Conservation (phyloP, 2,888 invertebrate species). For the Caenorhabditis sp. region DNA sequence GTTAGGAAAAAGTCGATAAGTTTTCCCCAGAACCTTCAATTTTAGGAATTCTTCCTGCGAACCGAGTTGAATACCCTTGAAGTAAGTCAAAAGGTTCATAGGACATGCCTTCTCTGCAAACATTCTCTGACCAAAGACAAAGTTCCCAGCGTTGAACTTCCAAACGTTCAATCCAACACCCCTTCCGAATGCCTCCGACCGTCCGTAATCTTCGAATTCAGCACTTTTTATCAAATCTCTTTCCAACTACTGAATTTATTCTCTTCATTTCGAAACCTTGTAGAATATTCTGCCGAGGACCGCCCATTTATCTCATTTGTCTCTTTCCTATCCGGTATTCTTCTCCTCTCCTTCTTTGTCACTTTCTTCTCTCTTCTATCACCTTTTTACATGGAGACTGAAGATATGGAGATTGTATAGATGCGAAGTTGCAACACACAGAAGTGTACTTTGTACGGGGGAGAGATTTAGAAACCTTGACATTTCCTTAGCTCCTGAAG, state of each 20-base stretch:
- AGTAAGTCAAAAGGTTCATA: too few relatives aligned
- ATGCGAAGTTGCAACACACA: constrained; percentile 12
- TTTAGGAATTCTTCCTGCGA: too few relatives aligned
- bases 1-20: too few relatives aligned
- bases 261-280: constrained; percentile 28
- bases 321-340: constrained; percentile 30
- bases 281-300: constrained; percentile 29
- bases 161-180: constrained; percentile 6
- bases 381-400: constrained; percentile 34
- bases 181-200: not conserved
- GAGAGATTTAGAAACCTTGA: not conserved
- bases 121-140: not conserved
- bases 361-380: constrained; percentile 27
- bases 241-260: constrained; percentile 2
- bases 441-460: constrained; percentile 34
- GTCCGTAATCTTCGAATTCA: constrained; percentile 13
- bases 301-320: constrained; percentile 42
- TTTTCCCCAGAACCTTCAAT: too few relatives aligned
- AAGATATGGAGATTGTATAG: constrained; percentile 31
- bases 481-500: too few relatives aligned
- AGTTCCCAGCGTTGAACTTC: not conserved
- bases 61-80: too few relatives aligned
- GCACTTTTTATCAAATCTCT: constrained; percentile 24
- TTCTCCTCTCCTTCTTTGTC: constrained; percentile 6
- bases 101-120: not conserved